These are phyloP conservation scores for Acrocephalus kingi DNA, from an alignment of 2,113 vertebrate genomes.

Conservation along the genomic window DNA sequence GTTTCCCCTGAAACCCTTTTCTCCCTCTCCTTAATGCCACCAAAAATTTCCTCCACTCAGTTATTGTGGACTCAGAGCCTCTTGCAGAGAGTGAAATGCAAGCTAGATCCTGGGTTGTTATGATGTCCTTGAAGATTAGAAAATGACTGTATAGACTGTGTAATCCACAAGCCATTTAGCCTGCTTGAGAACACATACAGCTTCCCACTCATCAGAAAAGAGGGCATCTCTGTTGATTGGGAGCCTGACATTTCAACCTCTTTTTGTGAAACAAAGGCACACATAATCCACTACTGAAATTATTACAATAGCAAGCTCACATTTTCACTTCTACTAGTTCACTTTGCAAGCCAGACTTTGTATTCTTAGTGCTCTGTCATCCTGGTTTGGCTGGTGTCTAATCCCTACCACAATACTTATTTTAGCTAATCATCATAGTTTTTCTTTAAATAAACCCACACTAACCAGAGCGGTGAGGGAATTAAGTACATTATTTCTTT, in stretches of 20 bases:
- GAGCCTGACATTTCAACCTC: not conserved
- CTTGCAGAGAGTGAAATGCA: not conserved
- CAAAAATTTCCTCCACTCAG: not conserved
- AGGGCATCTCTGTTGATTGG: not conserved
- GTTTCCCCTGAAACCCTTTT: not conserved
- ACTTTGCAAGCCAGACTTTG: not conserved
- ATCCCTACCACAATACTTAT: not conserved
- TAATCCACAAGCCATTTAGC: not conserved
- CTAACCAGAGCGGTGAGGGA: not conserved
- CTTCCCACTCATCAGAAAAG: not conserved
- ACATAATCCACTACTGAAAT: not conserved
- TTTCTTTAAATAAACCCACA: not conserved
- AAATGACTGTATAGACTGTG: not conserved
- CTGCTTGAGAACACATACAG: not conserved
- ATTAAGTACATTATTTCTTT: conserved; percentile 22
- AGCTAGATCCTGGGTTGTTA: not conserved
- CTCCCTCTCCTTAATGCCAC: not conserved
- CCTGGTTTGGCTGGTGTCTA: conserved; percentile 15
- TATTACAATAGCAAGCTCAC: not conserved
- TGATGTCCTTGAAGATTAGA: not conserved
- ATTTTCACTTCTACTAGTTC: not conserved
- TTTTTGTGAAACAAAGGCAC: not conserved
- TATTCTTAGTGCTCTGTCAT: not conserved
- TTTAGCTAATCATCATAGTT: not conserved
- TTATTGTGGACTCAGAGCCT: not conserved